Conservation (phyloP, 2,113 vertebrate species). For the Actinemys pallida region DNA sequence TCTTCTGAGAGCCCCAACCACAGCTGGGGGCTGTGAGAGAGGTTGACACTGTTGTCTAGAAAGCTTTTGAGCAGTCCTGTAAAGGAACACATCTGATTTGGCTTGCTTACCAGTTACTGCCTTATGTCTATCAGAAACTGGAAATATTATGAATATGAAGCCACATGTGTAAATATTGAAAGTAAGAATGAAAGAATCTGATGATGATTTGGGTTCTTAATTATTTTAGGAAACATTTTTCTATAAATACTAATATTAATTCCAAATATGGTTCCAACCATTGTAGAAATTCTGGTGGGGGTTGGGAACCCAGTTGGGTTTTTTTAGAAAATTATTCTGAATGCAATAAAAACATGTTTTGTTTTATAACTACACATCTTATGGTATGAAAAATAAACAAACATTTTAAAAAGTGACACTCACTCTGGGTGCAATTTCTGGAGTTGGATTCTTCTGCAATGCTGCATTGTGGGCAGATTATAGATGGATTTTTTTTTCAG, state of each 20-base stretch:
- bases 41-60: neutral
- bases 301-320: neutral
- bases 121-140: slow-evolving; percentile 39
- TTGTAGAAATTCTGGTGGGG: slow-evolving; percentile 18
- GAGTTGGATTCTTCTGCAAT: neutral
- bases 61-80: neutral
- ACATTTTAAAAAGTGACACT: slow-evolving; percentile 67
- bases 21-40: neutral
- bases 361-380: slow-evolving; percentile 68
- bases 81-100: slow-evolving; percentile 14
- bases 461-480: slow-evolving; percentile 33
- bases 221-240: slow-evolving; percentile 32
- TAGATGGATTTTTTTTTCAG: neutral
- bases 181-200: slow-evolving; percentile 50
- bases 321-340: slow-evolving; percentile 60
- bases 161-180: slow-evolving; percentile 56
- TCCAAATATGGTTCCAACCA: slow-evolving; percentile 37
- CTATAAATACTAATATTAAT: slow-evolving; percentile 4
- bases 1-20: neutral
- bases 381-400: slow-evolving; percentile 67
- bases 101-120: slow-evolving; percentile 1
- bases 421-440: slow-evolving; percentile 48
- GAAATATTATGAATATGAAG: slow-evolving; percentile 21
- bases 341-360: slow-evolving; percentile 63
- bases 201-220: slow-evolving; percentile 69